phyloP scores from a whole-genome alignment of 2,888 invertebrate species.

The Orthonychiurus folsomi region DNA sequence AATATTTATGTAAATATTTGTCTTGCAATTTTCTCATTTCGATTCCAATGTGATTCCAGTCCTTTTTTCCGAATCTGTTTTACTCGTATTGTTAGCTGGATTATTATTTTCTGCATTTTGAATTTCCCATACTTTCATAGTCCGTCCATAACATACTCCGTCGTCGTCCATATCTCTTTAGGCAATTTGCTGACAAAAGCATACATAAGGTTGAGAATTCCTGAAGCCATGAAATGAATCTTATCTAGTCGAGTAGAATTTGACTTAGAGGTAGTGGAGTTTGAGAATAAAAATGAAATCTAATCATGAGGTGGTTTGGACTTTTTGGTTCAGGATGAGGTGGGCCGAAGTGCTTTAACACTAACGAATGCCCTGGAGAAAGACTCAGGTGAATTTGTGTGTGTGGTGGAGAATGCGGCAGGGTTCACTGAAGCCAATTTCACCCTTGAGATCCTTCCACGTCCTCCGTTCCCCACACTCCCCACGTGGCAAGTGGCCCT shows the following conservation, averaged over 20 bases:
- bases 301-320: conserved; percentile 6
- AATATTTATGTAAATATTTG: too few species aligned
- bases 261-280: neutral
- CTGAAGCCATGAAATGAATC: too few species aligned
- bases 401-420: conserved; percentile 80
- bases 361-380: conserved; percentile 70
- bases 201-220: too few species aligned
- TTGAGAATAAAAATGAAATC: conserved; percentile 4
- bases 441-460: conserved; percentile 67
- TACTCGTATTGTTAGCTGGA: too few species aligned
- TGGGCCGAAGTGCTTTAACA: conserved; percentile 55
- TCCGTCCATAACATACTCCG: neutral
- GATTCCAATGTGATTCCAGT: too few species aligned
- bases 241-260: neutral
- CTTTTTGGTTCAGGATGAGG: conserved; percentile 20
- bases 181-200: too few species aligned
- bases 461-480: conserved; percentile 57
- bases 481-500: conserved; percentile 71
- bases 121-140: too few species aligned
- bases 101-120: too few species aligned
- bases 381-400: conserved; percentile 64
- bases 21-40: too few species aligned
- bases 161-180: neutral
- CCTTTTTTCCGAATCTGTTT: too few species aligned
- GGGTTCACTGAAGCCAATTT: conserved; percentile 82